Percentiles rank a stretch among this genome's conserved stretches.
Evolutionary conservation across 2,888 invertebrate species (phyloP).

Genomic region (Lycaena phlaeas): DNA sequence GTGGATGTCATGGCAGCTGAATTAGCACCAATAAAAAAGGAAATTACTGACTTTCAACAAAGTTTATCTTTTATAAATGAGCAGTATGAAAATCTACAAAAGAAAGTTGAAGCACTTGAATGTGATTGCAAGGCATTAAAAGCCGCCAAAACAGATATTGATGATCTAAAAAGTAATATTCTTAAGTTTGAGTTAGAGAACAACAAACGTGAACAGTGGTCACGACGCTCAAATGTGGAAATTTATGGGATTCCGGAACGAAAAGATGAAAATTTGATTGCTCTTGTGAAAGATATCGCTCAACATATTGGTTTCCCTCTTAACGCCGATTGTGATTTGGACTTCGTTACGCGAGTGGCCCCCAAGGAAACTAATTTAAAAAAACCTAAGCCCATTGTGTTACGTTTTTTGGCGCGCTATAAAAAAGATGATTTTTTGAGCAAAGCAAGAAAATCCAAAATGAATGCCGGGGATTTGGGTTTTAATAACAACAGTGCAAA

Average conservation of each 20-base stretch:
- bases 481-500: background rate
- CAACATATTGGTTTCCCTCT: background rate
- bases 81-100: too few relatives aligned
- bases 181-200: background rate
- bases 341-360: conserved; percentile 12
- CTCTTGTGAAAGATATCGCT: background rate
- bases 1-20: too few relatives aligned
- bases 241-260: conserved; percentile 10
- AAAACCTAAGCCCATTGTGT: conserved; percentile 10
- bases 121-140: too few relatives aligned
- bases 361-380: conserved; percentile 1
- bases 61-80: too few relatives aligned
- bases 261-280: conserved; percentile 8
- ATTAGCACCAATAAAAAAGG: background rate
- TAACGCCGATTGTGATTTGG: background rate
- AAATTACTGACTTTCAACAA: background rate
- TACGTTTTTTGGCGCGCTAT: conserved; percentile 12
- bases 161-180: background rate
- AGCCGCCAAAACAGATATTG: background rate
- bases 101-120: too few relatives aligned
- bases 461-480: conserved; percentile 3
- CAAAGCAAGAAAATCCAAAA: conserved; percentile 4
- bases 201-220: conserved; percentile 10
- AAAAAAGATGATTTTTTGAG: conserved; percentile 13
- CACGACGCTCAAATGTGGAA: conserved; percentile 9